A percentile compares a stretch with the other conserved stretches of the same genome.
phyloP scores from a whole-genome alignment of 2,888 invertebrate genomes.

The Lamellibrachia satsuma region DNA sequence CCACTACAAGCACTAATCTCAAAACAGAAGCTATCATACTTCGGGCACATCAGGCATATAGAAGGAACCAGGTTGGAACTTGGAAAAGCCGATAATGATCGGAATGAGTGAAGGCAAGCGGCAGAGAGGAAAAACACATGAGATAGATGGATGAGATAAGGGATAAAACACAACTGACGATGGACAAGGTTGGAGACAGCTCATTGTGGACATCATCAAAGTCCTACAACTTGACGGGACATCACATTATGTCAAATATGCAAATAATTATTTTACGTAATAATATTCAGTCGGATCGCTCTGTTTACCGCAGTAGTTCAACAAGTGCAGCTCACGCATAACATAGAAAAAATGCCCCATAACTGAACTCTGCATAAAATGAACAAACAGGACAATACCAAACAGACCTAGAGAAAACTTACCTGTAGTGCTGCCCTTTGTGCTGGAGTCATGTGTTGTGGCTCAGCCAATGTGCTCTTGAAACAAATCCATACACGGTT shows the following conservation, averaged over 20 bases:
- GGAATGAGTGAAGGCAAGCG: too few relatives aligned
- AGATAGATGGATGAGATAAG: too few relatives aligned
- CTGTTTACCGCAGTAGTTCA: neutral
- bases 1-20: too few relatives aligned
- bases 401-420: neutral
- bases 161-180: too few relatives aligned
- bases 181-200: too few relatives aligned
- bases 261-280: neutral
- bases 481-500: neutral
- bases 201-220: too few relatives aligned
- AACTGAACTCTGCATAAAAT: neutral
- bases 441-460: conserved; percentile 54
- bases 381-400: neutral
- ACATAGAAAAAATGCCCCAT: neutral
- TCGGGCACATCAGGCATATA: too few relatives aligned
- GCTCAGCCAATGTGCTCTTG: conserved; percentile 33
- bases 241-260: neutral
- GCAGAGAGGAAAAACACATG: too few relatives aligned
- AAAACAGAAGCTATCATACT: too few relatives aligned
- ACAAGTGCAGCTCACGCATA: neutral
- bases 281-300: neutral
- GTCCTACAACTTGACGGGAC: too few relatives aligned
- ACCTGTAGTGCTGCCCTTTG: conserved; percentile 62
- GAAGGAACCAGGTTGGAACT: too few relatives aligned
- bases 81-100: too few relatives aligned